phyloP scores from a whole-genome alignment of 2,797 vertebrate genomes.

The Neosilurus hyrtlii region DNA sequence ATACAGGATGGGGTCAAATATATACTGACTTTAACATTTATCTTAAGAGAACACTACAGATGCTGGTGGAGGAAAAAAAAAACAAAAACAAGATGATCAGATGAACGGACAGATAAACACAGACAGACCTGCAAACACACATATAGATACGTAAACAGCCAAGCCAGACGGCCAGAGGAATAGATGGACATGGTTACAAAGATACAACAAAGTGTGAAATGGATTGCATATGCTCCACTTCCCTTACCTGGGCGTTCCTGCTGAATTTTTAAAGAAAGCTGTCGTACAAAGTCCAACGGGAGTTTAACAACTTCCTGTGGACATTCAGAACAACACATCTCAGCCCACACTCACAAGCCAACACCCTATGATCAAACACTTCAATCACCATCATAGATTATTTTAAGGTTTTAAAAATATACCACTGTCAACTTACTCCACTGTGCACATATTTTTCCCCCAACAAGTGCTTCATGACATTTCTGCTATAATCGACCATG shows the following conservation, averaged over 20 bases:
- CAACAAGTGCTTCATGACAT: conserved; percentile 93
- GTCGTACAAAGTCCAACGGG: conserved; percentile 91
- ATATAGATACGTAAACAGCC: not conserved
- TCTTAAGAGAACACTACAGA: not conserved
- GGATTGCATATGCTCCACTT: not conserved
- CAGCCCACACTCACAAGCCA: not conserved
- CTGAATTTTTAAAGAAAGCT: conserved; percentile 92
- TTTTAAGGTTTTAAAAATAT: not conserved
- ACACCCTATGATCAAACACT: not conserved
- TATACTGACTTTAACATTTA: not conserved
- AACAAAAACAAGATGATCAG: not conserved
- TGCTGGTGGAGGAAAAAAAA: not conserved
- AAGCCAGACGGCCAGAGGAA: not conserved
- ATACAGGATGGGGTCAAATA: not conserved
- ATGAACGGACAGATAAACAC: not conserved
- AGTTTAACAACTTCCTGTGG: conserved; percentile 90
- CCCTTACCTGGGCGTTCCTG: conserved; percentile 87
- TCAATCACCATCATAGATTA: not conserved
- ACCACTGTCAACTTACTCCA: conserved; percentile 75
- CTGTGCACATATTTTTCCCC: conserved; percentile 92
- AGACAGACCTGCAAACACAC: not conserved
- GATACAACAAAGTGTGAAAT: not conserved
- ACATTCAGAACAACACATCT: conserved; percentile 28
- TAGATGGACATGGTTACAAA: not conserved
- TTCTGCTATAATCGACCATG: conserved; percentile 92